Conservation (phyloP, 2,113 vertebrate species). For the Prietella phreatophila region DNA sequence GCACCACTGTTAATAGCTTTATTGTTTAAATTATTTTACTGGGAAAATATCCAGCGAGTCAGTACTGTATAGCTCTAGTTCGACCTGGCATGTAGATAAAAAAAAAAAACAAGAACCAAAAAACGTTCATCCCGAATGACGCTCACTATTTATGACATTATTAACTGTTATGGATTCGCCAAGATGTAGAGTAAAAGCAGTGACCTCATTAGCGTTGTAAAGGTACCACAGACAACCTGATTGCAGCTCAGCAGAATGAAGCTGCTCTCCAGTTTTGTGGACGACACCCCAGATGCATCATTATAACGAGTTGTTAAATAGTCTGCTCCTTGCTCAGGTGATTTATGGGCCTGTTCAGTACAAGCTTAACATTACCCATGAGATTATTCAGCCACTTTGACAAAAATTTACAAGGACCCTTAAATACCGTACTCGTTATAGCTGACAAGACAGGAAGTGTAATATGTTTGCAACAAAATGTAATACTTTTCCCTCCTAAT, state of each 20-base stretch:
- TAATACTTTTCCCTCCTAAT: neutral
- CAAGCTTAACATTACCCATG: slow-evolving; percentile 36
- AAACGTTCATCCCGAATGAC: neutral
- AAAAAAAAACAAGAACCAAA: neutral
- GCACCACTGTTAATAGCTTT: neutral
- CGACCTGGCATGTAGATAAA: neutral
- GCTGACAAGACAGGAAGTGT: slow-evolving; percentile 19
- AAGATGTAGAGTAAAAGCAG: slow-evolving; percentile 12
- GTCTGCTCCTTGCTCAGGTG: slow-evolving; percentile 41
- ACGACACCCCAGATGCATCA: slow-evolving; percentile 44
- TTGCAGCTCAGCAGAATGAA: slow-evolving; percentile 19
- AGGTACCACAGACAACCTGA: neutral
- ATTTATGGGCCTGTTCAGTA: slow-evolving; percentile 48
- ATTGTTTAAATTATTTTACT: neutral
- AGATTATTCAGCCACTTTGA: slow-evolving; percentile 38
- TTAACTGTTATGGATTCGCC: slow-evolving; percentile 33
- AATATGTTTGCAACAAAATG: slow-evolving; percentile 12
- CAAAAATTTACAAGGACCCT: slow-evolving; percentile 19
- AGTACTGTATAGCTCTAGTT: neutral
- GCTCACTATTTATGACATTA: neutral
- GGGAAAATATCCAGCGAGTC: neutral
- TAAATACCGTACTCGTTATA: slow-evolving; percentile 17
- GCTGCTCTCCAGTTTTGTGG: slow-evolving; percentile 15
- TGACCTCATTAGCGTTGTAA: slow-evolving; percentile 37
- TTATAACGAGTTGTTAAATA: slow-evolving; percentile 48